Evolutionary conservation across 2,797 vertebrate species (phyloP).

Genomic region (Cynopterus sphinx): DNA sequence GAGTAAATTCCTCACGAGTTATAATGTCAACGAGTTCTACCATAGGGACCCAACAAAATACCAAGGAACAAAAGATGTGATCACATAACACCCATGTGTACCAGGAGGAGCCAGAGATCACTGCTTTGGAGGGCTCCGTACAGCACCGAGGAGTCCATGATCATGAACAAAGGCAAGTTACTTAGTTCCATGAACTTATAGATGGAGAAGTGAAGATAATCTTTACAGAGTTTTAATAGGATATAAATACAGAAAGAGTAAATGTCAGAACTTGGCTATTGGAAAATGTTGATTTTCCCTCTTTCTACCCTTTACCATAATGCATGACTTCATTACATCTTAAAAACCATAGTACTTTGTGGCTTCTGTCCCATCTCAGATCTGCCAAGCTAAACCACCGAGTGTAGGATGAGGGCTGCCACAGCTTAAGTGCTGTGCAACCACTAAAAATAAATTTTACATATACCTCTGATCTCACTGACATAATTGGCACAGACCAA

Average conservation of each 20-base stretch:
- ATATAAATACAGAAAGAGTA: conserved; percentile 30
- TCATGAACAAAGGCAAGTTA: not conserved
- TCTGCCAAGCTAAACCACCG: conserved; percentile 70
- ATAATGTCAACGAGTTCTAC: not conserved
- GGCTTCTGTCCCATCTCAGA: conserved; percentile 44
- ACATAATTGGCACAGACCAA: conserved; percentile 50
- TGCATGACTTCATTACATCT: conserved; percentile 70
- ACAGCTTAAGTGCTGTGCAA: conserved; percentile 55
- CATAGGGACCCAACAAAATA: not conserved
- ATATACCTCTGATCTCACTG: conserved; percentile 75
- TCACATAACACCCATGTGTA: not conserved
- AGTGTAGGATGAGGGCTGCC: conserved; percentile 51
- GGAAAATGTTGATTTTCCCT: conserved; percentile 13
- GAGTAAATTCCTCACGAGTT: not conserved
- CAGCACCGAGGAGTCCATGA: not conserved
- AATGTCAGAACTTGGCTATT: not conserved
- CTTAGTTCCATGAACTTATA: not conserved
- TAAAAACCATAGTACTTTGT: conserved; percentile 64
- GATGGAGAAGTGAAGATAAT: not conserved
- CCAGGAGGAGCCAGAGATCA: not conserved
- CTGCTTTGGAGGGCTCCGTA: not conserved
- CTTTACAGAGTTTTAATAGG: not conserved
- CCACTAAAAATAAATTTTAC: conserved; percentile 68
- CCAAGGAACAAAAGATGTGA: not conserved
- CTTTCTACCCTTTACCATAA: conserved; percentile 48